Evolutionary conservation across 2,888 invertebrate genomes (phyloP), one percentile per base, ranked within the genome.

Genomic region (Mantis religiosa): DNA sequence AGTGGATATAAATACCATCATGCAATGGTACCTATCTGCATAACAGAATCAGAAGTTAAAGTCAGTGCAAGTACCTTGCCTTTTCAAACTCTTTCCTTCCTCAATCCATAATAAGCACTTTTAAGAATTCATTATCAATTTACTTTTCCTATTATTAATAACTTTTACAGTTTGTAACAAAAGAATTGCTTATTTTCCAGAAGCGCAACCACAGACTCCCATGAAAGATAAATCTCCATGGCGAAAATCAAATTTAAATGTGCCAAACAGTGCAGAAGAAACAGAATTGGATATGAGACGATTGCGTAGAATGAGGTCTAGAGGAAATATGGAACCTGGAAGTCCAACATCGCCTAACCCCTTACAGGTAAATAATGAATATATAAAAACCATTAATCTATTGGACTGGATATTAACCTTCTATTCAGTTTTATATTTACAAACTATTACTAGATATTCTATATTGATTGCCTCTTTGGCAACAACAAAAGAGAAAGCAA

Each of bases 161-260:
- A 41, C 12, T 41, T 41, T 41, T 0, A 41, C 9, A 1, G 4
- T 71, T 71, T 20, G 54, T 71, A 71, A 71, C 25, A 71, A 71
- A 71, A 71, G 15, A 25, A 41, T 84, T 81, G 30, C 41, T 41
- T 41, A 9, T 12, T 28, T 71, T 92, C 25, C 93, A 96, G 96
- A 96, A 93, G 96, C 95, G 81, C 96, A 96, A 93, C 96, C 96
- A 25, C 94, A 94, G 92, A 92, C 92, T 85, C 92, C 93, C 12
- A 95, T 95, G 89, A 97, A 96, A 93, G 97, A 97, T 92, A 96
- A 96, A 92, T 96, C 96, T 83, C 95, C 96, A 14, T 97, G 97
- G 94, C 95, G 97, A 92, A 96, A 97, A 92, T 97, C 96, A 9
- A 95, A 94, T 90, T 92, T 95, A 41, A 96, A 96, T 92, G 95